Percentiles rank a stretch among this genome's conserved stretches.
phyloP scores from a whole-genome alignment of 2,113 vertebrate genomes.

The Podarcis raffonei region DNA sequence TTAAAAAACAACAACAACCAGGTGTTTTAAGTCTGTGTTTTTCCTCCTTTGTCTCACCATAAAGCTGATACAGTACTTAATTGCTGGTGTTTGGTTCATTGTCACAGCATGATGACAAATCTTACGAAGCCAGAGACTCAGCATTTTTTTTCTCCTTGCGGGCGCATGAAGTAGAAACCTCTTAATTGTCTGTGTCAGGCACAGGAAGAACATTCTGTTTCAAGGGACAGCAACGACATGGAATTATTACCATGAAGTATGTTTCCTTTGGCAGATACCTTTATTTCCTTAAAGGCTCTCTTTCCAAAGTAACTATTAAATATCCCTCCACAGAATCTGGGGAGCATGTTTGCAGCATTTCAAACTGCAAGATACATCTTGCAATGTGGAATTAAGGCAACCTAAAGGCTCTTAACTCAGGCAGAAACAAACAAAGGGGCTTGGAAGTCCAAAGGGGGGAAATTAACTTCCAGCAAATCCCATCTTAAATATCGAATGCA shows the following conservation, averaged over 20 bases:
- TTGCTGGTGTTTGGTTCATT: constrained; percentile 4
- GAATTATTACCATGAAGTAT: constrained; percentile 10
- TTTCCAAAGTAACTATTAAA: constrained; percentile 25
- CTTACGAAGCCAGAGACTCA: constrained; percentile 38
- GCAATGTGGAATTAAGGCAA: constrained; percentile 30
- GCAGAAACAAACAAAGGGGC: constrained; percentile 14
- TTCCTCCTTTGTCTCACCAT: constrained; percentile 36
- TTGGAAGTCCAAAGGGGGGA: rapidly evolving
- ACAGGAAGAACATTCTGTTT: constrained; percentile 31
- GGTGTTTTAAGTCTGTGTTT: background rate
- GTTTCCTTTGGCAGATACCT: constrained; percentile 12
- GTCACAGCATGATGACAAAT: constrained; percentile 5
- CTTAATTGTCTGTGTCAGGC: background rate
- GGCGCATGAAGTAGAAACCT: constrained; percentile 14
- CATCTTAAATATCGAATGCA: background rate
- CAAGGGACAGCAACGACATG: constrained; percentile 18
- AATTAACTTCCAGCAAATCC: rapidly evolving
- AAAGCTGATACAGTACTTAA: background rate
- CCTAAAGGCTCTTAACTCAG: constrained; percentile 24
- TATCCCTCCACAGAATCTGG: background rate
- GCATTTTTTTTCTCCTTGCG: constrained; percentile 19
- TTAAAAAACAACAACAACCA: background rate
- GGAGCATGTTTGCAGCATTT: constrained; percentile 39
- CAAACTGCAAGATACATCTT: constrained; percentile 31
- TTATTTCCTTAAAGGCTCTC: constrained; percentile 9